Percentiles rank a stretch among this genome's conserved stretches.
These are phyloP conservation scores for Rhinopithecus roxellana DNA, from an alignment of 2,113 vertebrate species.

Conservation along the genomic window DNA sequence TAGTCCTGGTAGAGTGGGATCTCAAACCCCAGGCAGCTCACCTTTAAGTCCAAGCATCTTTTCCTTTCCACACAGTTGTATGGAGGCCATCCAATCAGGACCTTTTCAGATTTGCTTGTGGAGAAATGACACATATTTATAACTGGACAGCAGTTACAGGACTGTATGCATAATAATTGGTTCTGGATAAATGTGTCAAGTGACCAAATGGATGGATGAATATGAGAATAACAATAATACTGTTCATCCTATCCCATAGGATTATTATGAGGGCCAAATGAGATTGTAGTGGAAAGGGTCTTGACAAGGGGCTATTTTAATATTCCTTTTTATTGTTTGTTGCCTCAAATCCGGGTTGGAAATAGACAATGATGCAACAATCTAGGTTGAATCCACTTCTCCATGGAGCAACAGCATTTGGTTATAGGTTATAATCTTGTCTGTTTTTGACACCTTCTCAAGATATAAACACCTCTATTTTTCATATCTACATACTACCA, in stretches of 20 bases:
- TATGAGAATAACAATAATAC: background rate
- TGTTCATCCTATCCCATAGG: background rate
- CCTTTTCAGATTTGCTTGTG: background rate
- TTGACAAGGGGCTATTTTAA: background rate
- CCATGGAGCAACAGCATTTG: background rate
- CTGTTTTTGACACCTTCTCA: slow-evolving; percentile 17
- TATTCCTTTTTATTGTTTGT: background rate
- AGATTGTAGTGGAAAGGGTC: background rate
- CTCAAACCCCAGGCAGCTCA: background rate
- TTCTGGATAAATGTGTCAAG: background rate
- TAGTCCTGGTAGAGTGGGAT: background rate
- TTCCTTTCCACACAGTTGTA: background rate
- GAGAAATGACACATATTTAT: background rate
- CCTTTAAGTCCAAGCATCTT: background rate
- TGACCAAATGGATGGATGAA: background rate
- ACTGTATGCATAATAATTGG: background rate
- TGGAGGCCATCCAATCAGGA: background rate
- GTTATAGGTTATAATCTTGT: background rate
- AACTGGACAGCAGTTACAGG: background rate
- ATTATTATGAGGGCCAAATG: background rate
- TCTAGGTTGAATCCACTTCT: background rate
- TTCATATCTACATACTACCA: background rate
- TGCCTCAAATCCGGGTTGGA: background rate
- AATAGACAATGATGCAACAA: background rate
- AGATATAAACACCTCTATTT: background rate